Evolutionary conservation across 64 coral and sea anemone genomes (phyloP).

Genomic region (Catalaphyllia jardinei): DNA sequence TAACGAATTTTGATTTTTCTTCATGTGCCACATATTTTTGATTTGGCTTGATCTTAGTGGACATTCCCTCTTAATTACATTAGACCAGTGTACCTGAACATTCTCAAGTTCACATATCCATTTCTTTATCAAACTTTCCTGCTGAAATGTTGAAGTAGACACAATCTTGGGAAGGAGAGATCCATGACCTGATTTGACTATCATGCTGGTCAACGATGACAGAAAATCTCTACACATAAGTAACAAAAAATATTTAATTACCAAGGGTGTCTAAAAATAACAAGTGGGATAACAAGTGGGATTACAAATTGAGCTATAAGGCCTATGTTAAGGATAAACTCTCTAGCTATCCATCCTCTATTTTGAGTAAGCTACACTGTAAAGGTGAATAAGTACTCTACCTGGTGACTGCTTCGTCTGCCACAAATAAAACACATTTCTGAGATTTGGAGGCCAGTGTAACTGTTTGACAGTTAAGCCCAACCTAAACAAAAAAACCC

Average conservation of each 20-base stretch:
- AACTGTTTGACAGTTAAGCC: conserved; percentile 27
- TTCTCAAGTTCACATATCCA: conserved; percentile 39
- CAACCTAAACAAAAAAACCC: neutral
- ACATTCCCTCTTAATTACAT: too few species aligned
- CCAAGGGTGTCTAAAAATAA: too few species aligned
- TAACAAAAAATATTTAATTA: neutral
- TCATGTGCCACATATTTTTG: too few species aligned
- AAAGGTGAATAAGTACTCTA: neutral
- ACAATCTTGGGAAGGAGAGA: conserved; percentile 34
- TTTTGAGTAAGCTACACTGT: too few species aligned
- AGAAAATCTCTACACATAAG: neutral
- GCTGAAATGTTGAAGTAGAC: conserved; percentile 34
- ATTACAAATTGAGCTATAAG: too few species aligned
- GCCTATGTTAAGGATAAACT: too few species aligned
- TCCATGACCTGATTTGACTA: conserved; percentile 18
- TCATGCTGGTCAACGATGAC: neutral
- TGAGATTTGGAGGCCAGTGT: conserved; percentile 3
- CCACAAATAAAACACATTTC: conserved; percentile 1
- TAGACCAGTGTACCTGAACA: neutral
- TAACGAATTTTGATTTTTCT: too few species aligned
- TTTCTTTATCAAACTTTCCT: conserved; percentile 11
- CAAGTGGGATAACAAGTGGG: too few species aligned
- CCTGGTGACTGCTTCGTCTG: conserved; percentile 13
- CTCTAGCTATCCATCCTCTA: too few species aligned
- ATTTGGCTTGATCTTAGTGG: too few species aligned